A percentile compares a stretch with the other conserved stretches of the same genome.
These are phyloP conservation scores for Stenurella melanura DNA, from an alignment of 2,888 invertebrate species.

Conservation along the genomic window DNA sequence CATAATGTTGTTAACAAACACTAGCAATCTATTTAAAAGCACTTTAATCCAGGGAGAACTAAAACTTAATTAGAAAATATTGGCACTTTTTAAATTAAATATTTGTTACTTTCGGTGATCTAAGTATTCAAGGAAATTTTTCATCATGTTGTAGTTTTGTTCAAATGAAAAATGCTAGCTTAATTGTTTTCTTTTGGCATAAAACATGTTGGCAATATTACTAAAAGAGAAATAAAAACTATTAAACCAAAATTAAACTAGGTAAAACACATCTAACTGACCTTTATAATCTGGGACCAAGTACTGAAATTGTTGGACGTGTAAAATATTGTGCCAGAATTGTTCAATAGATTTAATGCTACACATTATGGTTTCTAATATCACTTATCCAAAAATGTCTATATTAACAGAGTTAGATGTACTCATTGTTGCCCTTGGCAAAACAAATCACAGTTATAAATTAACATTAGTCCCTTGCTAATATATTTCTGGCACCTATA, in stretches of 20 bases:
- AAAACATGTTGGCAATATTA: neutral
- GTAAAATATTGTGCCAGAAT: neutral
- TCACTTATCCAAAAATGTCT: neutral
- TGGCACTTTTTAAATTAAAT: too few species aligned
- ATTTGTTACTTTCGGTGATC: neutral
- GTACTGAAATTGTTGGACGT: neutral
- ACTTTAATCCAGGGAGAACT: too few species aligned
- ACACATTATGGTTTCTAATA: neutral
- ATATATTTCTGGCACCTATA: slow-evolving; percentile 33
- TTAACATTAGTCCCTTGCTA: neutral
- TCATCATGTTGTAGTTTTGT: too few species aligned
- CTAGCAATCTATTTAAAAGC: too few species aligned
- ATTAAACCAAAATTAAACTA: neutral
- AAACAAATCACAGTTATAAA: neutral
- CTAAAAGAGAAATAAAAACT: slow-evolving; percentile 1
- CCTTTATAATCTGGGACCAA: slow-evolving; percentile 6
- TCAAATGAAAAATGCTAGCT: too few species aligned
- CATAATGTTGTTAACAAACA: too few species aligned
- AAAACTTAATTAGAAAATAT: too few species aligned
- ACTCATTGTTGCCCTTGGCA: slow-evolving; percentile 19
- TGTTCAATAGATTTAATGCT: neutral
- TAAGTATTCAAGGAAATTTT: neutral
- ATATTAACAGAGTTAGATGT: neutral
- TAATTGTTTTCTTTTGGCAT: neutral
- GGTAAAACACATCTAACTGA: neutral